Evolutionary conservation across 2,888 invertebrate species (phyloP).

Genomic region (Eucriotettix oculatus): DNA sequence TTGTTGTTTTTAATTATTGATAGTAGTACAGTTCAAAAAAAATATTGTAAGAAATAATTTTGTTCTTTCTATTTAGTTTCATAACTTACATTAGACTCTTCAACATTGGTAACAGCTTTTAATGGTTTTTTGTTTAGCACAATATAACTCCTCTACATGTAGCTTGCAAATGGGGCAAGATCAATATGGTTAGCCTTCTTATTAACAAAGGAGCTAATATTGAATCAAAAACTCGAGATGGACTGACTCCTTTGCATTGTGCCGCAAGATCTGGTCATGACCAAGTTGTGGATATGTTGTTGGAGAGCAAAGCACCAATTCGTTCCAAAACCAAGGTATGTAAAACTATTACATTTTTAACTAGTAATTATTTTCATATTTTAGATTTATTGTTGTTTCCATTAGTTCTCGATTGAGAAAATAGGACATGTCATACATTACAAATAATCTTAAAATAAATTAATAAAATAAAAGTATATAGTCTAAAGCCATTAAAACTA

Average conservation of each 20-base stretch:
- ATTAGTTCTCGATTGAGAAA: no score
- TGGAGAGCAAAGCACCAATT: conserved; percentile 83
- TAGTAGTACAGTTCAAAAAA: neutral
- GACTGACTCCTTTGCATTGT: conserved; percentile 91
- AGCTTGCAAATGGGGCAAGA: conserved; percentile 96
- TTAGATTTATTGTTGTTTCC: neutral
- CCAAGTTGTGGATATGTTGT: conserved; percentile 74
- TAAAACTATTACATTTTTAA: neutral
- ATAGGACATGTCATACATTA: no score
- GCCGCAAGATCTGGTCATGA: conserved; percentile 94
- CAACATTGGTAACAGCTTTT: no score
- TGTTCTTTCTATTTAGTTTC: no score
- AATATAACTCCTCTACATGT: conserved; percentile 97
- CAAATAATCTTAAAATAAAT: no score
- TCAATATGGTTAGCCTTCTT: conserved; percentile 72
- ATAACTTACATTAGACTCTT: no score
- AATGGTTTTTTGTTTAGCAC: conserved; percentile 37
- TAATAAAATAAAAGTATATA: no score
- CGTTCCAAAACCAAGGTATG: conserved; percentile 84
- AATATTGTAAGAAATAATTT: no score
- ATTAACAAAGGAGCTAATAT: conserved; percentile 81
- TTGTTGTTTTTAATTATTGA: neutral
- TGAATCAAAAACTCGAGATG: conserved; percentile 86
- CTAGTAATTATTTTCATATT: neutral
- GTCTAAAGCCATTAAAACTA: no score